These are phyloP conservation scores for Cardiocondyla obscurior DNA, from an alignment of 1,140 invertebrate species.

Conservation along the genomic window DNA sequence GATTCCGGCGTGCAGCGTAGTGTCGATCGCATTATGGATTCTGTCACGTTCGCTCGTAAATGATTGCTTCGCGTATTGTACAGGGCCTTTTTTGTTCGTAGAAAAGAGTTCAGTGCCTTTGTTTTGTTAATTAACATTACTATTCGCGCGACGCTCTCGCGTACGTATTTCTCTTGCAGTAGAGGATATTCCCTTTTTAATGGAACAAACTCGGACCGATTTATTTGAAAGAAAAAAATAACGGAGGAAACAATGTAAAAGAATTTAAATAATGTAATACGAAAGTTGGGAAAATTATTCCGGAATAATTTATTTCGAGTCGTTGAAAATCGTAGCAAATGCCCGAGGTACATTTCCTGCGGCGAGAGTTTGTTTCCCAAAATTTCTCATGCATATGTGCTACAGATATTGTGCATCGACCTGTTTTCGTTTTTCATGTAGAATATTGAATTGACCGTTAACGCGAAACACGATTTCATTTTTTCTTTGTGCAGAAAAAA, in stretches of 20 bases:
- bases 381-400: conserved; percentile 10
- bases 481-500: background rate
- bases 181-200: background rate
- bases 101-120: background rate
- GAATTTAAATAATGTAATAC: background rate
- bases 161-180: background rate
- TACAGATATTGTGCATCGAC: background rate
- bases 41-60: background rate
- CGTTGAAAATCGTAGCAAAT: background rate
- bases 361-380: background rate
- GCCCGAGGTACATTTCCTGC: background rate
- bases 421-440: background rate
- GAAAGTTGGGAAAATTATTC: background rate
- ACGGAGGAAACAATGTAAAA: background rate
- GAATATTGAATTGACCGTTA: conserved; percentile 9
- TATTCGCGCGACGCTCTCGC: background rate
- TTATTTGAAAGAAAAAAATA: background rate
- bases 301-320: background rate
- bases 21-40: background rate
- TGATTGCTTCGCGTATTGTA: background rate
- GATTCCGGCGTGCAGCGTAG: background rate
- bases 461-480: background rate
- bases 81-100: background rate
- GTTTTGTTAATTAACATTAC: conserved; percentile 18
- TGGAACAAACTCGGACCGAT: background rate